Conservation (phyloP, 1,140 invertebrate genomes). For the Leptoteleia sp. region DNA sequence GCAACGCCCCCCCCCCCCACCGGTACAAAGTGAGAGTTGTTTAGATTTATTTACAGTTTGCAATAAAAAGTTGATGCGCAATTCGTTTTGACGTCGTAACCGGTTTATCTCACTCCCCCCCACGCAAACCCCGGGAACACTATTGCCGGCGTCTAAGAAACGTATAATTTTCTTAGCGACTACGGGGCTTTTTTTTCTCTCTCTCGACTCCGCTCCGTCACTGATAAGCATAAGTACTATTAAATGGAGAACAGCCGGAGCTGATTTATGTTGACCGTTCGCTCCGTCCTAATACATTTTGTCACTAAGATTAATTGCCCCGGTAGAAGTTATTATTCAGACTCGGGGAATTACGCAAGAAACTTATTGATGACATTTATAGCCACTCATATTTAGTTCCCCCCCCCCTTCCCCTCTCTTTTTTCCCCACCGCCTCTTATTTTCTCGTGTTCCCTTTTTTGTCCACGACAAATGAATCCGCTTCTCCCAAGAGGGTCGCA, state of each 20-base stretch:
- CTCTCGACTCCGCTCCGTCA: slow-evolving; percentile 53
- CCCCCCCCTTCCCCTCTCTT: neutral
- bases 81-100: slow-evolving; percentile 44
- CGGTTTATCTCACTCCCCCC: slow-evolving; percentile 46
- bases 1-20: no score
- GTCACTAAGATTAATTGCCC: slow-evolving; percentile 55
- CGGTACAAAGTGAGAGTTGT: slow-evolving; percentile 33
- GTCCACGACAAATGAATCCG: neutral
- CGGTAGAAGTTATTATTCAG: slow-evolving; percentile 47
- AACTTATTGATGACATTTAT: slow-evolving; percentile 53
- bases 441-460: neutral
- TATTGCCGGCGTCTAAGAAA: slow-evolving; percentile 48
- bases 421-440: no score
- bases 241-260: slow-evolving; percentile 56
- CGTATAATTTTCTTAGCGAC: slow-evolving; percentile 56
- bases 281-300: slow-evolving; percentile 58
- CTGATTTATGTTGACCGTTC: slow-evolving; percentile 64
- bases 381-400: slow-evolving; percentile 34
- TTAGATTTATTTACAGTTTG: slow-evolving; percentile 45
- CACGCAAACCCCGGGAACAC: slow-evolving; percentile 17
- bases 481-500: neutral
- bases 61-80: slow-evolving; percentile 49
- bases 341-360: slow-evolving; percentile 14
- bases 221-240: slow-evolving; percentile 71
- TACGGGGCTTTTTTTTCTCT: no score